These are phyloP conservation scores for Chironomus riparius DNA, from an alignment of 2,888 invertebrate genomes.

Conservation along the genomic window DNA sequence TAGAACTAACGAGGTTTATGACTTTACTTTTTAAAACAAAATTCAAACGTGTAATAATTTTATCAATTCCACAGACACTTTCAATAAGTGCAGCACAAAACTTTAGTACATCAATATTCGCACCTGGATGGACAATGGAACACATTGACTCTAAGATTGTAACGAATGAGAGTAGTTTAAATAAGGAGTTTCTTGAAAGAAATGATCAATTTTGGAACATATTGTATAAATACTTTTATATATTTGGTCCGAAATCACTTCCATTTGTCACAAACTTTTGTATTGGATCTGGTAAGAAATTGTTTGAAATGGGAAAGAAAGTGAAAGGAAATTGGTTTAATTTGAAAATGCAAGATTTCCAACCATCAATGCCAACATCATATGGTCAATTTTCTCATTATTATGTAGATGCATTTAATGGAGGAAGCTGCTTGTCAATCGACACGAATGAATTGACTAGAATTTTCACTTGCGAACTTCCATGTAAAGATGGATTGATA, in stretches of 20 bases:
- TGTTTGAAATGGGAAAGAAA: constrained; percentile 30
- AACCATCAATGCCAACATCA: constrained; percentile 43
- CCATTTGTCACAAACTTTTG: constrained; percentile 73
- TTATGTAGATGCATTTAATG: constrained; percentile 45
- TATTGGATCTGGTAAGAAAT: constrained; percentile 58
- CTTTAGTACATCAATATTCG: constrained; percentile 87
- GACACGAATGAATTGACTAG: constrained; percentile 41
- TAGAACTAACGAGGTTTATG: constrained; percentile 53
- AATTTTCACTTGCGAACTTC: constrained; percentile 37
- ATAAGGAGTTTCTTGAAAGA: constrained; percentile 46
- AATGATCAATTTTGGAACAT: constrained; percentile 70
- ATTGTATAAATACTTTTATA: constrained; percentile 60
- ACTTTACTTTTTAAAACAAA: background rate
- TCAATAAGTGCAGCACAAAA: constrained; percentile 51
- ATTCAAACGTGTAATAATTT: background rate
- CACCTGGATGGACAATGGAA: constrained; percentile 92
- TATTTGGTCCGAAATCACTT: constrained; percentile 52
- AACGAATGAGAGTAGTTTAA: constrained; percentile 29
- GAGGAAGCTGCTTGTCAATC: constrained; percentile 47
- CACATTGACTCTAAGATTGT: constrained; percentile 40
- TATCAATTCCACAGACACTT: constrained; percentile 51
- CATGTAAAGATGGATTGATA: constrained; percentile 35
- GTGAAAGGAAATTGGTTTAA: constrained; percentile 49
- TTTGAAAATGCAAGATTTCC: constrained; percentile 51
- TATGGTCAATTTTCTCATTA: constrained; percentile 31